Base-by-base conservation (phyloP, 2,888 invertebrate species). In the Scaptomyza reducta region DNA sequence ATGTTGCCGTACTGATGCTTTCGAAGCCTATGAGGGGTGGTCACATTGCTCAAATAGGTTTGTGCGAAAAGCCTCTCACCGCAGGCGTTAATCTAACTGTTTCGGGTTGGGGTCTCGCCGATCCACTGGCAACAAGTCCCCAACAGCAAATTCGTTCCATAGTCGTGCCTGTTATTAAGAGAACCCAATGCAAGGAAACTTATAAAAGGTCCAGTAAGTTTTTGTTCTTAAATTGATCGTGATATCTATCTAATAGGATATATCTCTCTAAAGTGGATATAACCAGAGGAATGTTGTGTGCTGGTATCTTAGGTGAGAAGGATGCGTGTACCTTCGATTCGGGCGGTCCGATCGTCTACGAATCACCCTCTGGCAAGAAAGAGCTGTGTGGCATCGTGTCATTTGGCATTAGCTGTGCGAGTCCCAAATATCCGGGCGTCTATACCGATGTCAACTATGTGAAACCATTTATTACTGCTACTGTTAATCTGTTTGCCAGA, bases 341-440 rank as follows among this genome's bases (percentile, higher is more conserved):
- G 7, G 91, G 90, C 9, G 88, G 91, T 25, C 90, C 90, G 6
- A 42, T 86, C 14, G 64, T 79, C 13, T 67, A 42, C 14, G 2
- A 25, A 0, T 6, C 25, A 0, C 1, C 4, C 0, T 0, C 7
- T 5, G 50, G n/a, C 1, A 0, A 1, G 0, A 61, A 46, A 0
- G 18, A 84, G 14, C 75, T 90, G 74, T 73, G 91, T 94, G 96
- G 96, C 27, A 92, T 96, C 6, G 96, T 96, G 0, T 96, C 96
- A 0, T 90, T 80, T 62, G 90, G 89, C 13, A 65, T 82, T 14
- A 77, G 88, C 6, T 90, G 90, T 57, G 91, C 83, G 7, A 75
- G 79, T 79, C 93, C 94, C 0, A 94, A 94, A 74, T 94, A 93
- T 83, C 96, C 96, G 0, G 96, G 96, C 1, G 96, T 97, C 11